A percentile compares a stretch with the other conserved stretches of the same genome.
Evolutionary conservation across 2,888 invertebrate species (phyloP).

Genomic region (Eilema caniola): DNA sequence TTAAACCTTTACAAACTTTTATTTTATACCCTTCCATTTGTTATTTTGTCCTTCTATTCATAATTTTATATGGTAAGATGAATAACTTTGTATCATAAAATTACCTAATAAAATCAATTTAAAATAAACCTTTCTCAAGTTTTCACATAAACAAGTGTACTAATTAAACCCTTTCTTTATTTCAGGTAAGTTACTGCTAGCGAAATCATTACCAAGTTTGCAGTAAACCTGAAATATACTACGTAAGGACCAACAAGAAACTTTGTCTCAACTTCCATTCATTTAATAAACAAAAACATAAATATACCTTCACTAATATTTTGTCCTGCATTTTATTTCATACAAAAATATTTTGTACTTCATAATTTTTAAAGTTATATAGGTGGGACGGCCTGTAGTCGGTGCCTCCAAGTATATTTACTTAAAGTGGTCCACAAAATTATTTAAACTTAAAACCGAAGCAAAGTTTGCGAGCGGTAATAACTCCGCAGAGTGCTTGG

Average conservation of each 20-base stretch:
- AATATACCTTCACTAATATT: conserved; percentile 38
- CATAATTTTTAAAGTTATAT: conserved; percentile 44
- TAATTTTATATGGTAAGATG: background rate
- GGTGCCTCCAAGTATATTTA: conserved; percentile 66
- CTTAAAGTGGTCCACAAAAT: conserved; percentile 71
- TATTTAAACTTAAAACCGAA: conserved; percentile 73
- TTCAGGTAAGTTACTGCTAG: conserved; percentile 57
- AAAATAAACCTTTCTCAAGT: conserved; percentile 2
- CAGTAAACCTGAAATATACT: conserved; percentile 28
- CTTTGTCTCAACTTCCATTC: conserved; percentile 30
- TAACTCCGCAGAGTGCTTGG: conserved; percentile 61
- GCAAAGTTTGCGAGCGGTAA: conserved; percentile 69
- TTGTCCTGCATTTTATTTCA: conserved; percentile 35
- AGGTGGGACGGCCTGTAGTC: conserved; percentile 35
- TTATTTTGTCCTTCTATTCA: background rate
- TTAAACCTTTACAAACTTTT: background rate
- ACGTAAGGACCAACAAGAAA: conserved; percentile 41
- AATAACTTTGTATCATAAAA: background rate
- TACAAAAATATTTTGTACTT: conserved; percentile 42
- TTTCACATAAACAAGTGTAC: conserved; percentile 19
- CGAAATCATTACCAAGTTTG: conserved; percentile 23
- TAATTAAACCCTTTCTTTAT: conserved; percentile 44
- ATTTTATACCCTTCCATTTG: background rate
- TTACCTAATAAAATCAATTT: background rate
- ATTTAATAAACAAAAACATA: conserved; percentile 23